These are phyloP conservation scores for Fistularia commersonii DNA, from an alignment of 2,797 vertebrate species.

Conservation along the genomic window DNA sequence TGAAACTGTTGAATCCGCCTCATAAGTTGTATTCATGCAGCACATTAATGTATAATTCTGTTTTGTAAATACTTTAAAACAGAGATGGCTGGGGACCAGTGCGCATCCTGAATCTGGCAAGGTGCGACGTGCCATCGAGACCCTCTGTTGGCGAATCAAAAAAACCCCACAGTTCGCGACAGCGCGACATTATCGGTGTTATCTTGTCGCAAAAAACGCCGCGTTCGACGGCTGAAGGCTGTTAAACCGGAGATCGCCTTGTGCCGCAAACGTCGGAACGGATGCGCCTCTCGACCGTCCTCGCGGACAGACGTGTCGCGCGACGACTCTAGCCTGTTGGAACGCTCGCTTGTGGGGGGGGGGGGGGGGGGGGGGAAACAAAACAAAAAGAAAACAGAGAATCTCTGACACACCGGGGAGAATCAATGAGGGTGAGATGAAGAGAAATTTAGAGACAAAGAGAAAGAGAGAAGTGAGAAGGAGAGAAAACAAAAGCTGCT, in stretches of 20 bases:
- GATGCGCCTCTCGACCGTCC: slow-evolving; percentile 53
- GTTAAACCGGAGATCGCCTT: slow-evolving; percentile 58
- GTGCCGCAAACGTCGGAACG: slow-evolving; percentile 46
- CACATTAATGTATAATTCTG: too few species aligned
- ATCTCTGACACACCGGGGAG: slow-evolving; percentile 67
- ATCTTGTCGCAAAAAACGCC: slow-evolving; percentile 21
- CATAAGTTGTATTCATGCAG: too few species aligned
- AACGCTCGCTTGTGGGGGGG: slow-evolving; percentile 21
- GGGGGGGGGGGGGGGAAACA: not conserved
- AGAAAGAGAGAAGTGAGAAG: slow-evolving; percentile 42
- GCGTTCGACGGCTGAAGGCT: slow-evolving; percentile 46
- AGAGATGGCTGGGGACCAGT: too few species aligned
- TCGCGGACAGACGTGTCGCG: slow-evolving; percentile 30
- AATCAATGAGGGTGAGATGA: slow-evolving; percentile 70
- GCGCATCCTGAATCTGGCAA: too few species aligned
- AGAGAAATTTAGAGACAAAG: slow-evolving; percentile 71
- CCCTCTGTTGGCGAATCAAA: too few species aligned
- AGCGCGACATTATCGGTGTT: slow-evolving; percentile 31
- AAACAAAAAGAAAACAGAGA: slow-evolving; percentile 60
- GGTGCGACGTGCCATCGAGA: too few species aligned
- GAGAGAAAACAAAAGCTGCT: slow-evolving; percentile 71
- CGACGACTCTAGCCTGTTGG: slow-evolving; percentile 54
- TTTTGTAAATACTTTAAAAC: too few species aligned
- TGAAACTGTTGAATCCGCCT: too few species aligned
- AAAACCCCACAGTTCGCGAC: not conserved